A percentile compares a stretch with the other conserved stretches of the same genome.
Conservation (phyloP, 2,888 invertebrate species). For the Troides helena region DNA sequence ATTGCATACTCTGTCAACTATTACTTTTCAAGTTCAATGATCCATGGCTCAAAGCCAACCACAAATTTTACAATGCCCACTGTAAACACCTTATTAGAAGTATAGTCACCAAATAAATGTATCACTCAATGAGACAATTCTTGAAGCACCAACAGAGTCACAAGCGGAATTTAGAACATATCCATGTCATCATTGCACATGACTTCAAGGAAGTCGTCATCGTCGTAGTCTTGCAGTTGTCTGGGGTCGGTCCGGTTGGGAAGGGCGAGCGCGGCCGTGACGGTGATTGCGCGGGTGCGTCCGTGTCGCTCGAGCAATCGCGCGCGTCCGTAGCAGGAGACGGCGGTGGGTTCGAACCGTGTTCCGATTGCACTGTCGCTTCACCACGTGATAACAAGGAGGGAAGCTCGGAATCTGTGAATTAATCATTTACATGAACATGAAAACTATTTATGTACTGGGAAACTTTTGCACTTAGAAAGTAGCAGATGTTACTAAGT, state of each 20-base stretch:
- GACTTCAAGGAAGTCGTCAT: constrained; percentile 86
- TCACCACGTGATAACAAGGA: constrained; percentile 83
- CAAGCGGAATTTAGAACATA: constrained; percentile 74
- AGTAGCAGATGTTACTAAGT: too few species aligned
- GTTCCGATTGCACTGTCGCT: constrained; percentile 76
- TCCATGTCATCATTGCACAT: constrained; percentile 87
- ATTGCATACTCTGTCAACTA: background rate
- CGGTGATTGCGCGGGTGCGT: constrained; percentile 61
- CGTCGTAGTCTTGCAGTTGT: constrained; percentile 69
- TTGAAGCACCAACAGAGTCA: constrained; percentile 6
- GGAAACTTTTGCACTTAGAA: too few species aligned
- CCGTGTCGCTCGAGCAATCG: constrained; percentile 84
- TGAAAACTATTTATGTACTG: too few species aligned
- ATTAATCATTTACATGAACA: too few species aligned
- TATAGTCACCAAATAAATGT: constrained; percentile 1
- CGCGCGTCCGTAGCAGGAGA: constrained; percentile 88
- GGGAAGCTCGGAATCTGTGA: constrained; percentile 80
- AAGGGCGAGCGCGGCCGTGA: constrained; percentile 38
- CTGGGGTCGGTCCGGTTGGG: constrained; percentile 57
- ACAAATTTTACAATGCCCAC: constrained; percentile 6
- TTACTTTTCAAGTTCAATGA: background rate
- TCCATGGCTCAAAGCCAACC: background rate
- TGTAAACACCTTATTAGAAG: constrained; percentile 3
- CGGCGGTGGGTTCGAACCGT: constrained; percentile 87
- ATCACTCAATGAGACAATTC: constrained; percentile 11